A percentile compares a stretch with the other conserved stretches of the same genome.
phyloP scores from a whole-genome alignment of 1,140 invertebrate species.

The Chironomus tepperi region DNA sequence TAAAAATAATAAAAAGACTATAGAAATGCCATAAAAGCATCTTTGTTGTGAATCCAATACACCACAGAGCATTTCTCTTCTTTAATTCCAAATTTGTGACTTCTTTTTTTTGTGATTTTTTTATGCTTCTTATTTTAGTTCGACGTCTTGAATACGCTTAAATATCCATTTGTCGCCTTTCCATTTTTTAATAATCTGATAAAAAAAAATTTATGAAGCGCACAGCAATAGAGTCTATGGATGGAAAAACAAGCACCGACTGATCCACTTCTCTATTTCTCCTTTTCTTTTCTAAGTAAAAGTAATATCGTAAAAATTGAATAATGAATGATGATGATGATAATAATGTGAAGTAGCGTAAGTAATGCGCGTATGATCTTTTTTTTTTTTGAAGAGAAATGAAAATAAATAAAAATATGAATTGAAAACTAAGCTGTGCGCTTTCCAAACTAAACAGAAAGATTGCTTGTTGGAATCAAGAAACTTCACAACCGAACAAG shows the following conservation, averaged over 20 bases:
- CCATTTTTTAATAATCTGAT: conserved; percentile 1
- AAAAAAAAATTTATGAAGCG: background rate
- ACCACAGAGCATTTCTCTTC: conserved; percentile 12
- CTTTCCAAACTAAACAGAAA: background rate
- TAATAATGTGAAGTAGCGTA: too few species aligned
- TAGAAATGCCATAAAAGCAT: conserved; percentile 22
- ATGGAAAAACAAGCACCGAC: background rate
- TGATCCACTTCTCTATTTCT: background rate
- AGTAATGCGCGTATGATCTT: too few species aligned
- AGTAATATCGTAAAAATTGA: background rate
- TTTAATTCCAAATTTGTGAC: background rate
- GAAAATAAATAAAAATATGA: too few species aligned
- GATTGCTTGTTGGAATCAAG: background rate
- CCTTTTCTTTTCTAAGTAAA: background rate
- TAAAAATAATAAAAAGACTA: conserved; percentile 6
- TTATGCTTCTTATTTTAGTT: background rate
- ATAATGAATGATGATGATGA: background rate
- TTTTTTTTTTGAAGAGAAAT: too few species aligned
- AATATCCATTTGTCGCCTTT: background rate
- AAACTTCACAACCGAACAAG: background rate
- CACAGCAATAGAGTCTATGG: background rate
- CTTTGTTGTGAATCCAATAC: conserved; percentile 13
- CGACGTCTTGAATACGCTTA: background rate
- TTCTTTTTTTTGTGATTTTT: background rate
- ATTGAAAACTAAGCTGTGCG: too few species aligned